A percentile compares a stretch with the other conserved stretches of the same genome.
These are phyloP conservation scores for Eudyptes chrysolophus DNA, from an alignment of 2,113 vertebrate species.

Conservation along the genomic window DNA sequence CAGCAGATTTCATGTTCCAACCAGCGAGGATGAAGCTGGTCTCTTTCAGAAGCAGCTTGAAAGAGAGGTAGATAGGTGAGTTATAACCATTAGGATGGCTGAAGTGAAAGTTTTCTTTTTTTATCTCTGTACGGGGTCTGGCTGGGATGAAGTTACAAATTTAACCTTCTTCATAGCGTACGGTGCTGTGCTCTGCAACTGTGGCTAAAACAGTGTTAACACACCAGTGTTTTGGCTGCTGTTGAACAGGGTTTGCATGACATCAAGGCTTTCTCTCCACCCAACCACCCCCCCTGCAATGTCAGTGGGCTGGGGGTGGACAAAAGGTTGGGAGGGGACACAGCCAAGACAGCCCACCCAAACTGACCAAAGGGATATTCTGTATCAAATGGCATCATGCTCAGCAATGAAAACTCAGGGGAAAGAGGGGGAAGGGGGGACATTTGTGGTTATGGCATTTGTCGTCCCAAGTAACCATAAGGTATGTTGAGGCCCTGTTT, in stretches of 20 bases:
- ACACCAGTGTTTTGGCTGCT: not conserved
- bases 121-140: not conserved
- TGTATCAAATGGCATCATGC: too few relatives aligned
- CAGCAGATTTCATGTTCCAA: not conserved
- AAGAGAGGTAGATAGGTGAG: not conserved
- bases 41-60: not conserved
- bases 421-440: not conserved
- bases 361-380: not conserved
- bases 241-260: not conserved
- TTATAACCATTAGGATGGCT: not conserved
- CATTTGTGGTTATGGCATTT: not conserved
- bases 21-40: not conserved
- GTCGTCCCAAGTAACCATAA: not conserved
- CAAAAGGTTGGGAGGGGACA: not conserved
- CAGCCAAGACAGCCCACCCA: not conserved
- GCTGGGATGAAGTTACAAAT: not conserved
- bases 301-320: not conserved
- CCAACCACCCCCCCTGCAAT: fast-evolving
- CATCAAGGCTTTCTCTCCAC: not conserved
- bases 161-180: not conserved
- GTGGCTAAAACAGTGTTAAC: not conserved
- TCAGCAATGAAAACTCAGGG: not conserved
- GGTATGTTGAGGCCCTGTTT: not conserved
- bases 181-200: not conserved
- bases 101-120: not conserved